Percentiles rank a stretch among this genome's conserved stretches.
phyloP scores from a whole-genome alignment of 2,888 invertebrate species.

The Heliconius sara region DNA sequence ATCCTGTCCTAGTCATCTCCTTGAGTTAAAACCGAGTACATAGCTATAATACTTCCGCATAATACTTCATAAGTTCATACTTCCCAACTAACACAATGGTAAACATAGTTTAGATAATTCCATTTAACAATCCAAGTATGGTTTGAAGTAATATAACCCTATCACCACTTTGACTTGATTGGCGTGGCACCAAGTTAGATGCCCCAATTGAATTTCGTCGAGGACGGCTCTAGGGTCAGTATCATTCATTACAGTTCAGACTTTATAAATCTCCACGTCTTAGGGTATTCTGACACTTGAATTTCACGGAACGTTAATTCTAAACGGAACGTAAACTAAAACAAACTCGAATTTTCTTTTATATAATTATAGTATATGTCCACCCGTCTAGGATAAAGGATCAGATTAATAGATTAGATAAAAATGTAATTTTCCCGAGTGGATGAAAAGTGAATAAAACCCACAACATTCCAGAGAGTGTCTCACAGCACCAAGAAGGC shows the following conservation, averaged over 20 bases:
- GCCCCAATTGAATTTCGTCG: slow-evolving; percentile 39
- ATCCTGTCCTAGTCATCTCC: neutral
- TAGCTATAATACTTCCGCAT: neutral
- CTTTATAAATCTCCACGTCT: slow-evolving; percentile 16
- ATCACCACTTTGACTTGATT: slow-evolving; percentile 44
- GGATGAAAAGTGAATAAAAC: no score
- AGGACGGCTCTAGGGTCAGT: slow-evolving; percentile 24
- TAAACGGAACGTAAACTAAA: neutral
- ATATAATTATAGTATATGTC: no score
- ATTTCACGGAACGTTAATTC: neutral
- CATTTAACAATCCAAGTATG: slow-evolving; percentile 8
- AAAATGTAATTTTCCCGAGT: no score
- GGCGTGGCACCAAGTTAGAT: slow-evolving; percentile 43
- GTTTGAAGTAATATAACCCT: slow-evolving; percentile 26
- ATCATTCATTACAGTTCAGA: slow-evolving; percentile 23
- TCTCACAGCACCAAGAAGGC: no score
- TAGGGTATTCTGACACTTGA: neutral
- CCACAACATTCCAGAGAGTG: no score
- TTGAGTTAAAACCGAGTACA: neutral
- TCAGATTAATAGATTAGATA: no score
- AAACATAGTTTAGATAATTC: neutral
- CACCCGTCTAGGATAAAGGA: no score
- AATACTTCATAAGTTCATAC: neutral
- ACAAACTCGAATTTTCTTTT: neutral
- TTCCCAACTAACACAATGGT: neutral